A percentile compares a stretch with the other conserved stretches of the same genome.
These are phyloP conservation scores for Mormyrus hasselquistii DNA, from an alignment of 2,797 vertebrate genomes.

Conservation along the genomic window DNA sequence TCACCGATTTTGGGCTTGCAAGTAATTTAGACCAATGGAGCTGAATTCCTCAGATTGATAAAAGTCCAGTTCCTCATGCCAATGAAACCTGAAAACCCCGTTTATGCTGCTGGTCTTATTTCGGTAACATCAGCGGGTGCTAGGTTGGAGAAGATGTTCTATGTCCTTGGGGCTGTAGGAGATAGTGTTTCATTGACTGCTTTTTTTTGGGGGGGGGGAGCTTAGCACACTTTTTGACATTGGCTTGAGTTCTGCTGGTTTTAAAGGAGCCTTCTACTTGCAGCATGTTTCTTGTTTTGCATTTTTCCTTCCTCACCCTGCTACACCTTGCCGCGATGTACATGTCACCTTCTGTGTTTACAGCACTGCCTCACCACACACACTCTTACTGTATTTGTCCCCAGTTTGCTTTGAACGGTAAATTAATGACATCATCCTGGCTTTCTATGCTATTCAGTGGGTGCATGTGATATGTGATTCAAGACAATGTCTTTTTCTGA, in stretches of 20 bases:
- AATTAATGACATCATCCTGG: neutral
- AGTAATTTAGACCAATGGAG: neutral
- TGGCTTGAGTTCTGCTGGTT: neutral
- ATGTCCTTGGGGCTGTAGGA: neutral
- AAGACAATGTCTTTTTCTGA: neutral
- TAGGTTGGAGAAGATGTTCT: neutral
- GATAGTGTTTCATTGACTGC: neutral
- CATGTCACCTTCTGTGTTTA: neutral
- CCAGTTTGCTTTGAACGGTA: neutral
- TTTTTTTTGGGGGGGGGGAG: neutral
- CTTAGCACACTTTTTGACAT: neutral
- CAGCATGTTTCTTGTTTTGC: neutral
- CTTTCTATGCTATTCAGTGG: neutral
- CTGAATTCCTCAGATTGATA: neutral
- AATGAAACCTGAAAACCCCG: neutral
- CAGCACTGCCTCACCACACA: neutral
- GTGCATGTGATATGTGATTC: neutral
- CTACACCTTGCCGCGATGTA: neutral
- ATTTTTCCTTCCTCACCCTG: neutral
- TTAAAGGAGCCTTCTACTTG: neutral
- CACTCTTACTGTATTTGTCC: neutral
- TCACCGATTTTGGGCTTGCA: neutral
- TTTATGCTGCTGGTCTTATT: neutral
- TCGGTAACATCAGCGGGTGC: neutral
- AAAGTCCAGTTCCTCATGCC: neutral